Base-by-base conservation (phyloP, 2,888 invertebrate species). In the Cyaniris semiargus region DNA sequence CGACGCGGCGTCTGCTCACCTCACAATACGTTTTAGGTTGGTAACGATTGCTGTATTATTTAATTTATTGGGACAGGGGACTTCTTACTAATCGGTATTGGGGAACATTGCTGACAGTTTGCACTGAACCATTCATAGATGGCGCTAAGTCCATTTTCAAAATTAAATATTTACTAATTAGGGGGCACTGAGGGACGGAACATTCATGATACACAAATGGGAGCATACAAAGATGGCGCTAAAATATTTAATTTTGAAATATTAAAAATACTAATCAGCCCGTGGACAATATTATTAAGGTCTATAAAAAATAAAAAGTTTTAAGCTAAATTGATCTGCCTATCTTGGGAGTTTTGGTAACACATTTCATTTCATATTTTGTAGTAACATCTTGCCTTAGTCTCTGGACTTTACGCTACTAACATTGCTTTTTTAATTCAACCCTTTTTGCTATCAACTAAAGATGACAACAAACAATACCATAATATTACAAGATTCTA, bases 11-110 rank as follows among this genome's bases (percentile, higher is more conserved):
- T 91, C 93, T 91, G 90, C 92, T 94, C 92, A 93, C 93, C 87
- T 86, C 89, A 90, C 89, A 88, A 90, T 91, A 84, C 87, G 86
- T 90, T 93, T 92, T 94, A 94, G 94, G 94, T 94, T 92, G 86
- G 94, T 94, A 93, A 87, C 80, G 89, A 91, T 89, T 90, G 90
- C 90, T 88, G 88, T 84, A 81, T 77, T 77, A 75, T 56, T 79
- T 15, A 1, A 21, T 58, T 58, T n/a, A n/a, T n/a, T n/a, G n/a
- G n/a, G n/a, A n/a, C n/a, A n/a, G n/a, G 15, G 8, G 58, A 53
- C 53, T 48, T 48, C 5, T 48, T 15, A 48, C 48, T 53, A 53
- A 53, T 53, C 53, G 18, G 53, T 53, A 53, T 53, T 53, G 1
- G 13, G 4, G 53, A 18, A 53, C 53, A 3, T 53, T 18, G 53